Evolutionary conservation across 2,113 vertebrate genomes (phyloP).

Genomic region (Sakesphorus luctuosus): DNA sequence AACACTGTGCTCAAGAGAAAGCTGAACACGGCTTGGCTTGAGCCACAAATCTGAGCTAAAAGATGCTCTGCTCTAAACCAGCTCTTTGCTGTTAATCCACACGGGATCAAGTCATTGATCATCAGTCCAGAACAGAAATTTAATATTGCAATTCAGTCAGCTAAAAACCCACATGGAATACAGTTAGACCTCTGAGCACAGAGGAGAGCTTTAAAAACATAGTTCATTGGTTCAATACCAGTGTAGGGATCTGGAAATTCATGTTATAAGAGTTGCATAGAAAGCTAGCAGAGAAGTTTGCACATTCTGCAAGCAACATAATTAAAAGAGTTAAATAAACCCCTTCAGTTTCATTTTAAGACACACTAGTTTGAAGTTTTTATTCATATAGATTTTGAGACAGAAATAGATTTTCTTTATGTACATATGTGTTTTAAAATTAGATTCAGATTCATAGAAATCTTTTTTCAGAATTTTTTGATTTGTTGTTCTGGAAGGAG

Average conservation of each 20-base stretch:
- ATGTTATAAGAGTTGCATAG: neutral
- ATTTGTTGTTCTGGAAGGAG: neutral
- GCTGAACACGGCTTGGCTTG: neutral
- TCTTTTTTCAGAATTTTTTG: neutral
- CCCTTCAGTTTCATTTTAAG: neutral
- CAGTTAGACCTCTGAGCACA: neutral
- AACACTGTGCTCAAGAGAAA: neutral
- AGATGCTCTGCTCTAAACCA: neutral
- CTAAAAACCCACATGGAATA: neutral
- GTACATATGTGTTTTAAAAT: neutral
- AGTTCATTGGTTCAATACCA: neutral
- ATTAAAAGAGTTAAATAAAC: neutral
- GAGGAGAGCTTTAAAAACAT: neutral
- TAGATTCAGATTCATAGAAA: neutral
- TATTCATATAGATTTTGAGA: neutral
- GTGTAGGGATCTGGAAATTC: neutral
- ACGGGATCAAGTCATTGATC: neutral
- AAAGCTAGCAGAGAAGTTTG: neutral
- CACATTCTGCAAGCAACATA: neutral
- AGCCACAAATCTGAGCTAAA: neutral
- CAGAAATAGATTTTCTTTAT: neutral
- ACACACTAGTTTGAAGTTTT: neutral
- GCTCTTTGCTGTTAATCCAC: neutral
- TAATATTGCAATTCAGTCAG: neutral
- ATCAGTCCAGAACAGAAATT: neutral